Conservation (phyloP, 92 coral and sea anemone species). For the Porites evermanni region DNA sequence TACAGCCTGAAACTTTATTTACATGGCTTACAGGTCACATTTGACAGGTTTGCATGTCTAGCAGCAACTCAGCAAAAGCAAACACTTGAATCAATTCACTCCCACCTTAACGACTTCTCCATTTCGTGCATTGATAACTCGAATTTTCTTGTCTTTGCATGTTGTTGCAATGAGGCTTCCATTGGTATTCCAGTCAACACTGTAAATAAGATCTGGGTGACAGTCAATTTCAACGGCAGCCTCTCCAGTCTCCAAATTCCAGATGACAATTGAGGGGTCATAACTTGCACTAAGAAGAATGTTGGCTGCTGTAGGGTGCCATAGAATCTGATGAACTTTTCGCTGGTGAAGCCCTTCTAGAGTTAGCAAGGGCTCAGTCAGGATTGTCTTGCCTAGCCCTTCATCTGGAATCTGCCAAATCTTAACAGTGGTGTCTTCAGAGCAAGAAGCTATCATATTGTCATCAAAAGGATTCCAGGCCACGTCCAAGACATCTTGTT, state of each 20-base stretch:
- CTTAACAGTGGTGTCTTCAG: conserved; percentile 91
- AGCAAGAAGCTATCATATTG: conserved; percentile 92
- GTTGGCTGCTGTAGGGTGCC: conserved; percentile 94
- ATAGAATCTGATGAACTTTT: conserved; percentile 74
- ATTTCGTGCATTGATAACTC: conserved; percentile 78
- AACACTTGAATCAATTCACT: too few relatives aligned
- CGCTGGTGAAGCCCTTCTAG: conserved; percentile 79
- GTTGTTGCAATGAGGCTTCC: conserved; percentile 94
- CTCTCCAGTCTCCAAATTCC: conserved; percentile 86
- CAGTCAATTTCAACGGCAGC: conserved; percentile 68
- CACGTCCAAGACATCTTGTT: conserved; percentile 85
- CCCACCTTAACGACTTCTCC: conserved; percentile 73
- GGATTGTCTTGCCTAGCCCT: conserved; percentile 72
- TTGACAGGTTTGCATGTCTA: too few relatives aligned
- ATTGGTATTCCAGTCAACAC: conserved; percentile 84
- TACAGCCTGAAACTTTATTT: too few relatives aligned
- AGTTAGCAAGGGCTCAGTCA: conserved; percentile 57
- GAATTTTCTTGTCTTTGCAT: conserved; percentile 91
- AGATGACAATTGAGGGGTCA: conserved; percentile 80
- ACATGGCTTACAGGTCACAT: not conserved
- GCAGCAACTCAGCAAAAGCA: too few relatives aligned
- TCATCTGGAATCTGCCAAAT: conserved; percentile 95
- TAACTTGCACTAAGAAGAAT: conserved; percentile 88
- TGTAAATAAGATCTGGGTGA: conserved; percentile 77
- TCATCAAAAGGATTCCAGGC: conserved; percentile 98